These are phyloP conservation scores for Pogoniulus pusillus DNA, from an alignment of 2,797 vertebrate genomes.

Conservation along the genomic window DNA sequence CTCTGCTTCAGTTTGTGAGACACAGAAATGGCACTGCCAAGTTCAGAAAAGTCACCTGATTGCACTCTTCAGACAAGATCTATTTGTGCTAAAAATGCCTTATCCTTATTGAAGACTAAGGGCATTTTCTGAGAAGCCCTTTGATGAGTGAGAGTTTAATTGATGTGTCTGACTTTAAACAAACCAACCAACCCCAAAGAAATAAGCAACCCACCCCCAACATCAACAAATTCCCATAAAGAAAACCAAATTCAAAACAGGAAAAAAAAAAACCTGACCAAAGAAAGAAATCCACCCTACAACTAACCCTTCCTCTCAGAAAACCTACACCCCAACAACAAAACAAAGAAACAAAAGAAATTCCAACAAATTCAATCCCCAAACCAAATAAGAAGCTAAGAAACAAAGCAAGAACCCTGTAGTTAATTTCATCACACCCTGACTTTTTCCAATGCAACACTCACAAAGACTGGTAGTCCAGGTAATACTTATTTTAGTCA, in stretches of 20 bases:
- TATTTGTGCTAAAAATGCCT: background rate
- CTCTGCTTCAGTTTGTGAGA: background rate
- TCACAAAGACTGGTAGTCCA: background rate
- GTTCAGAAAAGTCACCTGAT: background rate
- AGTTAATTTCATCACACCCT: background rate
- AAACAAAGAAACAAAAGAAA: background rate
- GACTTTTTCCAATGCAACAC: background rate
- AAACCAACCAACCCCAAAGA: background rate
- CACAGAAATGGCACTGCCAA: background rate
- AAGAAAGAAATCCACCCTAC: no score
- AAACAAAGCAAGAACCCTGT: background rate
- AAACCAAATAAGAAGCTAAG: no score
- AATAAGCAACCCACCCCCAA: no score
- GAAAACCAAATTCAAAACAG: no score
- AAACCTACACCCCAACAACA: no score
- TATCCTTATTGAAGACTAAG: background rate
- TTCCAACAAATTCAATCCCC: no score
- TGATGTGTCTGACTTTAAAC: background rate
- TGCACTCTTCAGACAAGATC: background rate
- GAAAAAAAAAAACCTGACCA: no score
- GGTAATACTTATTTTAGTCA: background rate
- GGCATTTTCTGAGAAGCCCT: background rate
- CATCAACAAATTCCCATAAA: no score
- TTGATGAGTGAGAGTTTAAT: conserved; percentile 6
- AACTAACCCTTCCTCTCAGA: fast-evolving